Base-by-base conservation (phyloP, 2,113 vertebrate species). In the Heterochromis multidens region DNA sequence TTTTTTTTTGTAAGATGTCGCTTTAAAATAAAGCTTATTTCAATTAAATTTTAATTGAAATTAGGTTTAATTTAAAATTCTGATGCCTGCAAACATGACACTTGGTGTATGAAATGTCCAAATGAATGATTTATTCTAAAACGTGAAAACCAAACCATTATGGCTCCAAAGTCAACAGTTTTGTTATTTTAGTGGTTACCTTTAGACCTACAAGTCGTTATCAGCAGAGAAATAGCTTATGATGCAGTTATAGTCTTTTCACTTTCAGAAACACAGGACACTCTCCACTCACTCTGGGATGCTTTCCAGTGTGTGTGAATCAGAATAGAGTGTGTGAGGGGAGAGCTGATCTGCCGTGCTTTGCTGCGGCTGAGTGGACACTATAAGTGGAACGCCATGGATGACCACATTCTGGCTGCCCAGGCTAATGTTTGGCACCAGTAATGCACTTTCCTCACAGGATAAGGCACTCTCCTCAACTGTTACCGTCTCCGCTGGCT, bases 301-400 rank as follows among this genome's bases (percentile, higher is more conserved):
- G 33, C 87, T 85, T 21, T 94, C 95, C 37, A 92, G 88, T 56
- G 93, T n/a, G 82, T 92, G 91, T 12, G 94, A 67, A 6, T 95
- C 94, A 12, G 95, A 80, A 83, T 95, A 97, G 23, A 96, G 91
- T 13, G 91, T 89, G 79, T 95, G 91, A 5, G 95, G 83, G 12
- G 95, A 84, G 16, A 96, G 95, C 82, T 91, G 95, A 63, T 92
- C 93, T 12, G 90, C 77, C 1, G 61, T 27, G 10, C 65, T 67
- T 37, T 89, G 93, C 77, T 93, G 90, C 3, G 90, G 54, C 12
- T 90, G 89, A 46, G 93, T 29, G 3, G 95, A 93, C 67, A 95
- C 91, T 2, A 96, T 88, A 7, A 96, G 88, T 0, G 95, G 96
- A 4, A 97, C 85, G 11, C 93, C 88, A 21, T 96, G 96, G 79